Percentiles rank a stretch among this genome's conserved stretches.
phyloP scores from a whole-genome alignment of 2,888 invertebrate species.

The Toxonevra muliebris region DNA sequence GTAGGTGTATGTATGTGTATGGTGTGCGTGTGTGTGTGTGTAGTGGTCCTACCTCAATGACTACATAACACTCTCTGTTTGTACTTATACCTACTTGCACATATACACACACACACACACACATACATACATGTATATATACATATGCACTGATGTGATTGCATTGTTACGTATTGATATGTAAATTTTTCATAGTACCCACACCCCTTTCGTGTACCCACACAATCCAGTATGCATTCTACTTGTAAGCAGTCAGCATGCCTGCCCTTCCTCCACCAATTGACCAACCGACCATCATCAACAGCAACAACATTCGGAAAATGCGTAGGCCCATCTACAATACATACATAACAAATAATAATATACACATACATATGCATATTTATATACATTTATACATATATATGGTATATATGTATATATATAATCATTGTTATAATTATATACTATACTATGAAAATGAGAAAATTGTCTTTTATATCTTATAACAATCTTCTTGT shows the following conservation, averaged over 20 bases:
- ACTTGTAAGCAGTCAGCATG: too few relatives aligned
- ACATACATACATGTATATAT: background rate
- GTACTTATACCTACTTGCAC: background rate
- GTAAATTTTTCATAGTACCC: background rate
- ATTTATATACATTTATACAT: background rate
- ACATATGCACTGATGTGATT: too few relatives aligned
- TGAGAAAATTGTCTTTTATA: too few relatives aligned
- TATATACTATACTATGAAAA: too few relatives aligned
- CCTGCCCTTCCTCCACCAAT: background rate
- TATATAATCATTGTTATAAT: too few relatives aligned
- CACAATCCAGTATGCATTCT: constrained; percentile 10
- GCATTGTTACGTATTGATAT: constrained; percentile 2
- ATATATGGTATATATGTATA: too few relatives aligned
- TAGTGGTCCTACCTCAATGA: constrained; percentile 2
- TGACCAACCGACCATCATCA: too few relatives aligned
- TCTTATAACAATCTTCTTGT: too few relatives aligned
- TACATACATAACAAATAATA: background rate
- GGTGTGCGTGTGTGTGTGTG: background rate
- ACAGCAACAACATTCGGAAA: constrained; percentile 1
- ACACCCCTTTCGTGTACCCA: too few relatives aligned
- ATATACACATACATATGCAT: background rate
- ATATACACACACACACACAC: background rate
- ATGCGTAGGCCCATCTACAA: constrained; percentile 8
- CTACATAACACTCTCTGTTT: background rate
- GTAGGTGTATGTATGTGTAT: background rate